Evolutionary conservation across 2,888 invertebrate genomes (phyloP).

Genomic region (Abscondita cerata): DNA sequence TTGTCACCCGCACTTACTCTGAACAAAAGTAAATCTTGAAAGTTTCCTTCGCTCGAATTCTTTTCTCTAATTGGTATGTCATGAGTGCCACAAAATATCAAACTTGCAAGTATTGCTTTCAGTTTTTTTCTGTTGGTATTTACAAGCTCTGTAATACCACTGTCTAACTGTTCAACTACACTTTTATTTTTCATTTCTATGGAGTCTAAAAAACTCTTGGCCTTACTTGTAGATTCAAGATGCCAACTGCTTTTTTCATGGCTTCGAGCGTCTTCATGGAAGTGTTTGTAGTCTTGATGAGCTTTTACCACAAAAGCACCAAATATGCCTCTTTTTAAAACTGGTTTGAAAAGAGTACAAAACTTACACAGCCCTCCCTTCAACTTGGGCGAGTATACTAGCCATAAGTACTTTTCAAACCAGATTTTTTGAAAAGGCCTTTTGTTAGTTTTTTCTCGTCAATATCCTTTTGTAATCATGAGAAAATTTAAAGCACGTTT

Average conservation of each 20-base stretch:
- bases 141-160: no score
- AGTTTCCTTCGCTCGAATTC: constrained; percentile 34
- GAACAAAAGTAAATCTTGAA: no score
- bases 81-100: constrained; percentile 42
- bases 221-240: constrained; percentile 37
- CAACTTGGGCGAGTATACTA: not conserved
- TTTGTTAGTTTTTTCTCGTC: not conserved
- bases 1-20: no score
- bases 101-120: constrained; percentile 38
- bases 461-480: no score
- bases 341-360: not conserved
- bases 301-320: constrained; percentile 26
- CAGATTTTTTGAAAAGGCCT: not conserved
- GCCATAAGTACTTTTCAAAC: not conserved
- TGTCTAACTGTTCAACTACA: no score
- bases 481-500: no score
- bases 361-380: not conserved
- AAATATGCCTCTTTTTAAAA: not conserved
- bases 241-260: constrained; percentile 40
- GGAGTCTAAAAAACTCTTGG: no score
- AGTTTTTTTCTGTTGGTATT: constrained; percentile 33
- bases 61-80: constrained; percentile 41
- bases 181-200: no score
- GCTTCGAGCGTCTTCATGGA: constrained; percentile 39
- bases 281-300: constrained; percentile 42